phyloP scores from a whole-genome alignment of 2,888 invertebrate genomes.

The Drosophila maculinotata region DNA sequence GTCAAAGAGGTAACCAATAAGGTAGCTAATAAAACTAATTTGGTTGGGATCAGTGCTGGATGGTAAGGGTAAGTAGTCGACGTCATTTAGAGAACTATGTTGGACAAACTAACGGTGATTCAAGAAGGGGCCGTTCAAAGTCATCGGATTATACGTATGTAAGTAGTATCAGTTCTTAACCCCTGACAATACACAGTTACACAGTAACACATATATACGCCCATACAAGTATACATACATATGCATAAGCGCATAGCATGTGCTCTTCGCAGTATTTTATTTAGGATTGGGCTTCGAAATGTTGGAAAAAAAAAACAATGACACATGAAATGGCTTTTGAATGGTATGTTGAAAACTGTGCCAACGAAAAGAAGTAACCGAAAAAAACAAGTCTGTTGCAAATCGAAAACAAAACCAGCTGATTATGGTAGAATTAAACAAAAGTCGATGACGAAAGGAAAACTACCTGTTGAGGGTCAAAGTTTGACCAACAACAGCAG shows the following conservation, averaged over 20 bases:
- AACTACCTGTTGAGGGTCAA: conserved; percentile 17
- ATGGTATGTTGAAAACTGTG: conserved; percentile 77
- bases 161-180: background rate
- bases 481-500: conserved; percentile 28
- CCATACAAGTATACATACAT: conserved; percentile 46
- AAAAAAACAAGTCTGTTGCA: conserved; percentile 34
- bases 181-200: conserved; percentile 10
- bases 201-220: conserved; percentile 32
- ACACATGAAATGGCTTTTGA: conserved; percentile 84
- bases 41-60: conserved; percentile 24
- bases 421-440: conserved; percentile 46
- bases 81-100: conserved; percentile 12
- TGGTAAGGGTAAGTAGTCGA: conserved; percentile 1
- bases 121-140: background rate
- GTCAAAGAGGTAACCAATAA: conserved; percentile 36
- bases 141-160: background rate
- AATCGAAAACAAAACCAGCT: conserved; percentile 52
- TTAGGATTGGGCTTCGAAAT: conserved; percentile 82
- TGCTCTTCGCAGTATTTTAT: conserved; percentile 77
- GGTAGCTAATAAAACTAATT: conserved; percentile 48
- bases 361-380: conserved; percentile 47
- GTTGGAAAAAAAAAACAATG: conserved; percentile 81
- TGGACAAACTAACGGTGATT: conserved; percentile 5
- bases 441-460: conserved; percentile 34
- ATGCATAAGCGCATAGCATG: conserved; percentile 55